Percentiles rank a stretch among this genome's conserved stretches.
phyloP scores from a whole-genome alignment of 2,113 vertebrate genomes.

The Nerophis ophidion region DNA sequence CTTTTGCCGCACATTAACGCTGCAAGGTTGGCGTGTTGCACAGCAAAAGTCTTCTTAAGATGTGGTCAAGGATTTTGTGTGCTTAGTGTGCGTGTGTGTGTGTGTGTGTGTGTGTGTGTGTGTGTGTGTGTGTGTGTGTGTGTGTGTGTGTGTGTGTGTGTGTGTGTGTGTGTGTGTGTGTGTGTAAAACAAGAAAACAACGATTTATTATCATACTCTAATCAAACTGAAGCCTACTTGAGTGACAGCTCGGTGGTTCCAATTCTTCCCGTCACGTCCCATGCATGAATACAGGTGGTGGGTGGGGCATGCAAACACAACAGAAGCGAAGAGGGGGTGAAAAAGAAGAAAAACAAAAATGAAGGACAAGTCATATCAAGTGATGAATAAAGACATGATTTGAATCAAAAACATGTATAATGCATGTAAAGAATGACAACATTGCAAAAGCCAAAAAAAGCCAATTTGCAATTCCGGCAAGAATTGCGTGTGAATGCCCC shows the following conservation, averaged over 20 bases:
- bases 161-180: background rate
- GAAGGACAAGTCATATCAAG: conserved; percentile 47
- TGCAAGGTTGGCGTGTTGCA: background rate
- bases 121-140: background rate
- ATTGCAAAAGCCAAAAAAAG: conserved; percentile 23
- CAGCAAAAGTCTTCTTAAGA: background rate
- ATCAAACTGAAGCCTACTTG: conserved; percentile 76
- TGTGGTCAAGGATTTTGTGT: background rate
- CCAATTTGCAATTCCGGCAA: background rate
- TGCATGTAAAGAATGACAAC: conserved; percentile 10
- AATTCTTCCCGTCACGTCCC: conserved; percentile 73
- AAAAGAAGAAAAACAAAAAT: conserved; percentile 61
- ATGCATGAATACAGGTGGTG: conserved; percentile 69
- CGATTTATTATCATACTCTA: conserved; percentile 43
- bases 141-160: conserved; percentile 5
- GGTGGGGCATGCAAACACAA: conserved; percentile 74
- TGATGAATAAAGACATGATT: conserved; percentile 49
- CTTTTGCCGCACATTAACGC: background rate
- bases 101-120: too few relatives aligned
- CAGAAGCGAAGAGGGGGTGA: conserved; percentile 34
- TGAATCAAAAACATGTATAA: conserved; percentile 32
- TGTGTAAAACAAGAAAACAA: conserved; percentile 21
- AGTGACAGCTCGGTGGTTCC: conserved; percentile 79
- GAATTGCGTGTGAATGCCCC: too few relatives aligned
- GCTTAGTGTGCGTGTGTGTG: too few relatives aligned